Evolutionary conservation across 2,113 vertebrate genomes (phyloP).

Genomic region (Vimba vimba): DNA sequence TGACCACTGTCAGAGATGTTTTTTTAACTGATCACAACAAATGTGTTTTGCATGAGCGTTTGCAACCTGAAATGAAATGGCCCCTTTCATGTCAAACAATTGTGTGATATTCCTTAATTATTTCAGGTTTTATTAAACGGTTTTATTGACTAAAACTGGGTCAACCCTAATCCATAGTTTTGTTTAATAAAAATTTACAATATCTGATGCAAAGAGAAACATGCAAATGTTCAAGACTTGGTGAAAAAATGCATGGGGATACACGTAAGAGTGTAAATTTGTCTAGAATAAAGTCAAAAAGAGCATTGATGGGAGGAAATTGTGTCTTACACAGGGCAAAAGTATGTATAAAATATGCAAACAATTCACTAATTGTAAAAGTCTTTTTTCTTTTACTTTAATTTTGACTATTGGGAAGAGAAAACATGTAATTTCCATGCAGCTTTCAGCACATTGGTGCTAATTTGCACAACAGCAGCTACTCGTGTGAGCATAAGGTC

Average conservation of each 20-base stretch:
- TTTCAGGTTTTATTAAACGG: neutral
- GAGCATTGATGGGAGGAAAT: neutral
- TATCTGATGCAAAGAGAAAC: neutral
- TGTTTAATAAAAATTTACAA: neutral
- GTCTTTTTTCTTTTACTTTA: neutral
- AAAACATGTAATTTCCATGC: neutral
- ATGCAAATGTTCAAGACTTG: neutral
- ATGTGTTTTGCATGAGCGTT: neutral
- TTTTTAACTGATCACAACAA: neutral
- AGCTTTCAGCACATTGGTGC: neutral
- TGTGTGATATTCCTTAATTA: neutral
- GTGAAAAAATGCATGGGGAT: neutral
- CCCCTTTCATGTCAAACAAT: neutral
- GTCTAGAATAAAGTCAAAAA: neutral
- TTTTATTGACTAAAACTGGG: neutral
- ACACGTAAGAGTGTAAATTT: neutral
- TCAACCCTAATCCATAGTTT: neutral
- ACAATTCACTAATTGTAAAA: neutral
- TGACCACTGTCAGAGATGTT: neutral
- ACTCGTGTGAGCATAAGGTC: neutral
- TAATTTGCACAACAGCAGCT: neutral
- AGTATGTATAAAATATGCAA: neutral
- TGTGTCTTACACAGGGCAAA: neutral
- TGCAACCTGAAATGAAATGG: neutral
- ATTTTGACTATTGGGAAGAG: neutral